Base-by-base conservation (phyloP, 2,888 invertebrate species). In the Tinea trinotella region DNA sequence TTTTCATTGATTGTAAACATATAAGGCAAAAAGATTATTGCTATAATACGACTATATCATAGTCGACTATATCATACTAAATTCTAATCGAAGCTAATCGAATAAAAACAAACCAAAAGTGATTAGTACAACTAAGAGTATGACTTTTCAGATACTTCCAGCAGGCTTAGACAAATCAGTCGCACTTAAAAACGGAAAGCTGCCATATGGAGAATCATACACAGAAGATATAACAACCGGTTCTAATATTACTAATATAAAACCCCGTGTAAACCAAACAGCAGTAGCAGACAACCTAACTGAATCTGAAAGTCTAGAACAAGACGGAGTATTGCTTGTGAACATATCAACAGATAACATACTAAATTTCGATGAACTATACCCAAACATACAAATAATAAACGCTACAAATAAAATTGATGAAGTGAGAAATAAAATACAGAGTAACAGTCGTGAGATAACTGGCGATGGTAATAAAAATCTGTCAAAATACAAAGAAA, bases 391-490 rank as follows among this genome's bases (percentile, higher is more conserved):
- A 50, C 76, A 77, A 64, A 63, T 82, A 58, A 63, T 79, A 49
- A 78, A 87, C 63, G 61, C 71, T 57, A 72, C 77, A 3, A 77
- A 71, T 52, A 83, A 78, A 72, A 74, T 74, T 62, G 85, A 87
- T 58, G 87, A 88, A 62, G 76, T 80, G 1, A 80, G 81, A 4
- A 85, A 86, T 56, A 88, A 88, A 66, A 86, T 88, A 48, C 88
- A 88, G 62, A 88, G 87, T 58, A 87, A 88, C 54, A 87, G 85
- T 57, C 65, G 87, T 58, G 88, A 88, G 66, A 88, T 88, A 34
- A 86, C 81, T 34, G 87, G 87, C 6, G 87, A 86, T 63, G 71
- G 72, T 15, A 85, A 82, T 46, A 82, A 68, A 20, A 72, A 86
- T 59, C 61, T 86, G 0, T 60, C 59, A 19, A 85, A 82, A 63